Evolutionary conservation across 2,888 invertebrate genomes (phyloP).

Genomic region (Torymus tubicola): DNA sequence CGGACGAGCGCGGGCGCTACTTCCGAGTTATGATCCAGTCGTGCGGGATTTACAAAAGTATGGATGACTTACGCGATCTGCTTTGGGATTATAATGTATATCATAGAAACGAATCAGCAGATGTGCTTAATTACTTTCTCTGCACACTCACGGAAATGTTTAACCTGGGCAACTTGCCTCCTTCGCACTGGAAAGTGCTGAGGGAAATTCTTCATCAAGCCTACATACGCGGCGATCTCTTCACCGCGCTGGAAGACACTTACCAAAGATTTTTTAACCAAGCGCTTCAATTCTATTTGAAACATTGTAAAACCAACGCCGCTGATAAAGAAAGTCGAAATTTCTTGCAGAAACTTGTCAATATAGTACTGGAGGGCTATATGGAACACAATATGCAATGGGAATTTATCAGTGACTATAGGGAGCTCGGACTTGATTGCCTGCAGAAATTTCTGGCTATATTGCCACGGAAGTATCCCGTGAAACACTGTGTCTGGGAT

Average conservation of each 20-base stretch:
- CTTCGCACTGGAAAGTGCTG: constrained; percentile 66
- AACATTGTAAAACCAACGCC: neutral
- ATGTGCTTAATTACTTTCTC: neutral
- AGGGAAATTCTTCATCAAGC: constrained; percentile 63
- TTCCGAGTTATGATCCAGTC: constrained; percentile 63
- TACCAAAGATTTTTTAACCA: neutral
- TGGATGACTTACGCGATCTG: constrained; percentile 63
- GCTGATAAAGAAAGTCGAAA: neutral
- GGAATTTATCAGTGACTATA: constrained; percentile 61
- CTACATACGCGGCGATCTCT: constrained; percentile 53
- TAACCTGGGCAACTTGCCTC: constrained; percentile 60
- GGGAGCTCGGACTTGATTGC: constrained; percentile 55
- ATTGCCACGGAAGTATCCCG: constrained; percentile 36
- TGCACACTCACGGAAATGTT: constrained; percentile 37
- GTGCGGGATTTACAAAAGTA: constrained; percentile 70
- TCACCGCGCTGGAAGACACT: neutral
- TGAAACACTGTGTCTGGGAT: constrained; percentile 12
- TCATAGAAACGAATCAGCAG: constrained; percentile 69
- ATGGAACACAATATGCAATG: constrained; percentile 43
- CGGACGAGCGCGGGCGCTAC: no score
- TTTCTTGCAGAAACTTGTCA: constrained; percentile 25
- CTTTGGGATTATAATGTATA: constrained; percentile 65
- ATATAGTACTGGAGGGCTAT: constrained; percentile 13
- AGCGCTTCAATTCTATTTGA: constrained; percentile 12
- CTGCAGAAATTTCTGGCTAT: constrained; percentile 6